Percentiles rank a stretch among this genome's conserved stretches.
These are phyloP conservation scores for Tanytarsus gracilentus DNA, from an alignment of 2,888 invertebrate genomes.

Conservation along the genomic window DNA sequence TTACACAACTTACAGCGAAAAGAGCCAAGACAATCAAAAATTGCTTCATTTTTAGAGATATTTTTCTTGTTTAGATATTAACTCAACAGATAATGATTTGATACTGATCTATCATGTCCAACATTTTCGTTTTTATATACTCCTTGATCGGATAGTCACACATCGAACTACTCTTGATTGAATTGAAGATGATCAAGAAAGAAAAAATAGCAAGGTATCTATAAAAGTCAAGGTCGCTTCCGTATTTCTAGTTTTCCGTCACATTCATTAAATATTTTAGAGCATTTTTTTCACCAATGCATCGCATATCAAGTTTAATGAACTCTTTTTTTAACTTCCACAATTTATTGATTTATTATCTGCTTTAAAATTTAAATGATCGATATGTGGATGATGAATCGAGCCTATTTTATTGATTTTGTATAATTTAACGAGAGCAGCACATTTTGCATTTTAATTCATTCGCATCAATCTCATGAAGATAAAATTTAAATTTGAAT, in stretches of 20 bases:
- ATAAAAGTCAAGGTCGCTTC: conserved; percentile 10
- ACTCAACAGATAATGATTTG: neutral
- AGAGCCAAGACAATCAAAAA: neutral
- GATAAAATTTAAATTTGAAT: too few relatives aligned
- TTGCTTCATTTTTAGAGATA: conserved; percentile 1
- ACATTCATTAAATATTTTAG: neutral
- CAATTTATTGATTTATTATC: too few relatives aligned
- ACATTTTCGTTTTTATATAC: conserved; percentile 5
- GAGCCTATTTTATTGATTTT: too few relatives aligned
- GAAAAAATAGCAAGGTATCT: conserved; percentile 6
- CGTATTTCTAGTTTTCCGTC: conserved; percentile 5
- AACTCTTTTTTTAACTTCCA: too few relatives aligned
- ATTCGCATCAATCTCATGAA: too few relatives aligned
- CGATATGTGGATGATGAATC: too few relatives aligned
- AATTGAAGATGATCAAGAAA: neutral
- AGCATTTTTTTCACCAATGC: too few relatives aligned
- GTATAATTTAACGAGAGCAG: too few relatives aligned
- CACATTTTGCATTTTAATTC: too few relatives aligned
- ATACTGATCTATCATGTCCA: neutral
- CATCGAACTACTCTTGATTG: neutral
- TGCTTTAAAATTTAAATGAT: too few relatives aligned
- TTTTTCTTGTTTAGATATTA: conserved; percentile 1
- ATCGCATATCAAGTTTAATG: too few relatives aligned
- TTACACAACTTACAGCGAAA: neutral
- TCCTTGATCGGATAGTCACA: neutral